Conservation (phyloP, 2,113 vertebrate species). For the Nothobranchius kuhntae region DNA sequence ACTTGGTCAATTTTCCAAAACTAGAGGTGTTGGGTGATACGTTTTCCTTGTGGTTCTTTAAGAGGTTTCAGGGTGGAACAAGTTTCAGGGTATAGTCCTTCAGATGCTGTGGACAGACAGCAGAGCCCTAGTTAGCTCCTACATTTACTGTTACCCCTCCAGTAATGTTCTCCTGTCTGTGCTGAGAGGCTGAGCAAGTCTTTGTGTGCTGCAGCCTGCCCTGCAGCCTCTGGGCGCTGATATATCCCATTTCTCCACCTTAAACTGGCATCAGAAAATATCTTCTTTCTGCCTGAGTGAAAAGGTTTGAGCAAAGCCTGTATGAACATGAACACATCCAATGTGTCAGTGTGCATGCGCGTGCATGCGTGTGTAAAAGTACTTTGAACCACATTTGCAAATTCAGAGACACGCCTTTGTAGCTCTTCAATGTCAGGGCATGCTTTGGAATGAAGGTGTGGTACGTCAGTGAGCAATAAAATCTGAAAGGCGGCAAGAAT, state of each 20-base stretch:
- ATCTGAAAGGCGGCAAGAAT: constrained; percentile 24
- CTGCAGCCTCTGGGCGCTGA: neutral
- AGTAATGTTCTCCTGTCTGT: constrained; percentile 10
- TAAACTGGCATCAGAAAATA: constrained; percentile 23
- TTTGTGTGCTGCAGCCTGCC: constrained; percentile 7
- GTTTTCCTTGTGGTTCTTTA: too few species aligned
- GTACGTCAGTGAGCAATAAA: constrained; percentile 31
- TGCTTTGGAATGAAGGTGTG: constrained; percentile 78
- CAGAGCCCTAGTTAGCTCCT: neutral
- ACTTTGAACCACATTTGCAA: constrained; percentile 55
- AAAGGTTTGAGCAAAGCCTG: constrained; percentile 46
- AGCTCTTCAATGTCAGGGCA: constrained; percentile 68
- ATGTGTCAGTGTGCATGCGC: constrained; percentile 36
- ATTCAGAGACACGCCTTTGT: constrained; percentile 74
- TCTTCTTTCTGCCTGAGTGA: constrained; percentile 10
- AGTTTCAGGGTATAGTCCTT: neutral
- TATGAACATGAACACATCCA: constrained; percentile 61
- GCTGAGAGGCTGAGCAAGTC: constrained; percentile 24
- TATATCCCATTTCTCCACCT: constrained; percentile 25
- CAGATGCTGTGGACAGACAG: neutral
- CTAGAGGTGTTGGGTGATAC: too few species aligned
- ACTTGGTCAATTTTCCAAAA: too few species aligned
- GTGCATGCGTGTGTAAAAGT: constrained; percentile 27
- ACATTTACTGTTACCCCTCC: neutral
- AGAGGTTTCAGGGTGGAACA: too few species aligned